Evolutionary conservation across 2,797 vertebrate genomes (phyloP).

Genomic region (Onychomys torridus): DNA sequence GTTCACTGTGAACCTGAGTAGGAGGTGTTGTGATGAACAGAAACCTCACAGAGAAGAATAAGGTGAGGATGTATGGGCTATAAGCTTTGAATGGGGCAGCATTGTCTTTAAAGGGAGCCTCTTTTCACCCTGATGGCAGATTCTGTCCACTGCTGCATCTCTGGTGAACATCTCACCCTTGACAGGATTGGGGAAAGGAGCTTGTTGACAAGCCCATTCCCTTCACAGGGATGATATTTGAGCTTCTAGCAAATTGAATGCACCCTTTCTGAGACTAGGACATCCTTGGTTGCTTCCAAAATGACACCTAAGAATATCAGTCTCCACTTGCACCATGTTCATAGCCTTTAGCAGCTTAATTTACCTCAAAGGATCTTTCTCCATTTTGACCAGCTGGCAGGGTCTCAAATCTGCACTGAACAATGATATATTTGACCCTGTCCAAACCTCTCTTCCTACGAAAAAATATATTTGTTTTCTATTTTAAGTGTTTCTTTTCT

Average conservation of each 20-base stretch:
- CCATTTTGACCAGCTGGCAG: not conserved
- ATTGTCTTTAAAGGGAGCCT: not conserved
- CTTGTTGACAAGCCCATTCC: not conserved
- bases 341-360: not conserved
- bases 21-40: not conserved
- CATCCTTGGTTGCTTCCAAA: constrained; percentile 50
- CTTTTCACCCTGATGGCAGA: not conserved
- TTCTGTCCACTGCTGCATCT: not conserved
- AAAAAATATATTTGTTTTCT: not conserved
- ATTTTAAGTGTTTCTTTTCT: not conserved
- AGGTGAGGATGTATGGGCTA: not conserved
- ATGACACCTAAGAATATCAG: not conserved
- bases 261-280: not conserved
- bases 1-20: not conserved
- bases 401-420: not conserved
- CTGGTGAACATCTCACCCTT: not conserved
- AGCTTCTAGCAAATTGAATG: not conserved
- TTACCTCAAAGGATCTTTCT: constrained; percentile 11
- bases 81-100: not conserved
- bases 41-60: not conserved
- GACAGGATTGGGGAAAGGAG: not conserved
- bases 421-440: not conserved
- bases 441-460: not conserved
- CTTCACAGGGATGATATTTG: constrained; percentile 29
- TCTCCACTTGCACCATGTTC: not conserved